Conservation (phyloP, 2,113 vertebrate species). For the Kobus ellipsiprymnus region DNA sequence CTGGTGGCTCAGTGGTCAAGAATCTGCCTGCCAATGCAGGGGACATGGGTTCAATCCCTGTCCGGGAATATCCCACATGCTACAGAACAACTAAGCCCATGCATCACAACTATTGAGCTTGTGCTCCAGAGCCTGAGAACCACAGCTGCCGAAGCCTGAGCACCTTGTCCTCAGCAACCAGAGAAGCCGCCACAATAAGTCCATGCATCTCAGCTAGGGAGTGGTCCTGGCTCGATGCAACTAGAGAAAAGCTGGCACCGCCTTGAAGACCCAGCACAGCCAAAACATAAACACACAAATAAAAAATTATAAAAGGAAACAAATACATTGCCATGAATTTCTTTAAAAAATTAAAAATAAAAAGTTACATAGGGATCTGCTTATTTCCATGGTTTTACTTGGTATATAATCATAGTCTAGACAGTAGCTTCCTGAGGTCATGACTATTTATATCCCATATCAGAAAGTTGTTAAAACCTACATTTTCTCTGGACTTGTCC, state of each 20-base stretch:
- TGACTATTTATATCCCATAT: not conserved
- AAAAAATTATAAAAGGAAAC: not conserved
- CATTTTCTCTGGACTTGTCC: not conserved
- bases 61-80: not conserved
- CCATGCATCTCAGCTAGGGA: rapidly evolving
- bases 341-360: not conserved
- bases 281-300: not conserved
- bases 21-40: not conserved
- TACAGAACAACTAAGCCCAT: not conserved
- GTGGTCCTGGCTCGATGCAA: not conserved
- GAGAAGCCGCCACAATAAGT: rapidly evolving
- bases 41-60: not conserved
- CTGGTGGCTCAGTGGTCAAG: not conserved
- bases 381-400: not conserved
- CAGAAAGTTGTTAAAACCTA: not conserved
- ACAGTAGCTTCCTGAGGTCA: not conserved
- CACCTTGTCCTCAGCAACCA: not conserved
- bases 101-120: not conserved
- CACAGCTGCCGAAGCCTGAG: not conserved
- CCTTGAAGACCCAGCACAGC: not conserved
- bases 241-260: rapidly evolving
- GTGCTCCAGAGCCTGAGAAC: not conserved
- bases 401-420: not conserved
- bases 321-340: not conserved
- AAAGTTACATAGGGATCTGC: not conserved